phyloP scores from a whole-genome alignment of 2,113 vertebrate species.

The Cryptotis parvus region DNA sequence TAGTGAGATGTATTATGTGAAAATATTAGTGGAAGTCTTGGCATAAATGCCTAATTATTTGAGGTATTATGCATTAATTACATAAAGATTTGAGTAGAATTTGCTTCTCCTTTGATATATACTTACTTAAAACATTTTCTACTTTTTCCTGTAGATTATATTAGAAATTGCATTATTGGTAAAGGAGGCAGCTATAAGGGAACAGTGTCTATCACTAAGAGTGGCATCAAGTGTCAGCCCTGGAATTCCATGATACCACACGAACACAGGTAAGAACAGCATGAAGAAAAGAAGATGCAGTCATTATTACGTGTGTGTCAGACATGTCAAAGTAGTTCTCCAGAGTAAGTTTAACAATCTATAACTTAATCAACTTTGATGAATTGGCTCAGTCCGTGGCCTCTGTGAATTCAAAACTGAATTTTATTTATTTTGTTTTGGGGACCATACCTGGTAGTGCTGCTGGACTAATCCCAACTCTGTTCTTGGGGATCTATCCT shows the following conservation, averaged over 20 bases:
- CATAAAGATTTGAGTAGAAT: conserved; percentile 1
- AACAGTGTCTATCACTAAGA: conserved; percentile 92
- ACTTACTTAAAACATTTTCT: background rate
- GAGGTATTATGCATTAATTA: conserved; percentile 26
- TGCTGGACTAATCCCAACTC: too few species aligned
- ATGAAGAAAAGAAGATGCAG: conserved; percentile 36
- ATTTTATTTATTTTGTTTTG: too few species aligned
- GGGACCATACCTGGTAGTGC: too few species aligned
- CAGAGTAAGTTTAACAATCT: background rate
- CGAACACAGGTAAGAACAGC: conserved; percentile 96
- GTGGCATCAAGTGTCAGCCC: conserved; percentile 94
- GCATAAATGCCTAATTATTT: conserved; percentile 44
- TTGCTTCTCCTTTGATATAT: conserved; percentile 28
- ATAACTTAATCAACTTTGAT: background rate
- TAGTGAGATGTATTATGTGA: conserved; percentile 46
- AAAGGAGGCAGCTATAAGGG: conserved; percentile 96
- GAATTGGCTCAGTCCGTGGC: background rate
- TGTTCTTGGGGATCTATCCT: too few species aligned
- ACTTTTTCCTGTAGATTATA: conserved; percentile 88
- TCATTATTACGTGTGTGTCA: background rate
- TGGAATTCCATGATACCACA: conserved; percentile 97
- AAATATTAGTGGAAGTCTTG: conserved; percentile 38
- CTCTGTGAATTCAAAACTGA: background rate
- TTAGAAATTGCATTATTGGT: conserved; percentile 96
- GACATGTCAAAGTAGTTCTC: background rate